Conservation (phyloP, 2,113 vertebrate species). For the Brienomyrus brachyistius region DNA sequence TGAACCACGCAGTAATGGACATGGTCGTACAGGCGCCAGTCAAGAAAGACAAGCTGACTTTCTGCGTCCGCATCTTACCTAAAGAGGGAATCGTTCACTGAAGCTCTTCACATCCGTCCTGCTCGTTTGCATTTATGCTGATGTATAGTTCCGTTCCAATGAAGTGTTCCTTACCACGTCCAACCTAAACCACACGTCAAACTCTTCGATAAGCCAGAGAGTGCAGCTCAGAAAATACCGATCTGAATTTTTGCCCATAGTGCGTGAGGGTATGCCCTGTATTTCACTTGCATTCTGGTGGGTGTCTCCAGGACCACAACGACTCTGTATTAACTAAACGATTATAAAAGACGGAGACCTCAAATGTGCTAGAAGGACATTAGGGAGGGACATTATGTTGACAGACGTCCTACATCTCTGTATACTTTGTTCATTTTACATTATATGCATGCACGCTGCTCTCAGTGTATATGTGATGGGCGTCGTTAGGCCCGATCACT, state of each 20-base stretch:
- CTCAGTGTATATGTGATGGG: not conserved
- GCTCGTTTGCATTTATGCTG: slow-evolving; percentile 12
- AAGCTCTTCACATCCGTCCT: not conserved
- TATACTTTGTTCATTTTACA: not conserved
- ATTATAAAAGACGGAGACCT: not conserved
- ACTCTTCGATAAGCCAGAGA: not conserved
- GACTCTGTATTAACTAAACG: not conserved
- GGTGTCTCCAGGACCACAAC: not conserved
- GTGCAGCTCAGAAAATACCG: not conserved
- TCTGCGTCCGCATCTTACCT: not conserved
- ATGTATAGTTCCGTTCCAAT: not conserved
- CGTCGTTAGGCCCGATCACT: too few species aligned
- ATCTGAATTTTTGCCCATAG: not conserved
- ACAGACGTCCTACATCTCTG: not conserved
- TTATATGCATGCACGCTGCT: not conserved
- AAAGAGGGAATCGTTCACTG: not conserved
- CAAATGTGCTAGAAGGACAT: not conserved
- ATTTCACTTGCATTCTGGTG: not conserved
- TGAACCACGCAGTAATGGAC: not conserved
- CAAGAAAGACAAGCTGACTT: not conserved
- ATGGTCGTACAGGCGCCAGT: not conserved
- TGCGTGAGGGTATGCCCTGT: not conserved
- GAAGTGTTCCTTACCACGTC: slow-evolving; percentile 1
- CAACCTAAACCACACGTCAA: not conserved
- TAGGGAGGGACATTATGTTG: not conserved